Conservation (phyloP, 2,113 vertebrate genomes). For the Corythornis madagascariensis region DNA sequence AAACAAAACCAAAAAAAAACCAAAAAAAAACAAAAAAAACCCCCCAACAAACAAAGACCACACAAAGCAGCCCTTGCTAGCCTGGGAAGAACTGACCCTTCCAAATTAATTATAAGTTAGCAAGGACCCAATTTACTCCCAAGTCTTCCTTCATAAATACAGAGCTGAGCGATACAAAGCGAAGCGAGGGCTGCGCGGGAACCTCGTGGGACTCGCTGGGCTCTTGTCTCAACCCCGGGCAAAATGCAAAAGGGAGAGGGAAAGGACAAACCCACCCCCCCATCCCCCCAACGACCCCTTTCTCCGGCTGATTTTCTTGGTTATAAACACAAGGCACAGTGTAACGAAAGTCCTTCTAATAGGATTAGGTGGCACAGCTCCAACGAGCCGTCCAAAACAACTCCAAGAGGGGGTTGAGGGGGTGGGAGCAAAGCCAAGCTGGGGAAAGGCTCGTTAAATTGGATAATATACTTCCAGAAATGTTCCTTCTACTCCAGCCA, state of each 20-base stretch:
- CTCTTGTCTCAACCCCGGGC: neutral
- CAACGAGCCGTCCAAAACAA: slow-evolving; percentile 51
- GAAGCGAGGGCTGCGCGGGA: neutral
- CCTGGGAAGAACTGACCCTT: slow-evolving; percentile 49
- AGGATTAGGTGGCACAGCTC: slow-evolving; percentile 46
- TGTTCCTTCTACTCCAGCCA: slow-evolving; percentile 59
- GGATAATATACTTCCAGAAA: slow-evolving; percentile 61
- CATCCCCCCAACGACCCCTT: neutral
- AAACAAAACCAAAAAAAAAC: no score
- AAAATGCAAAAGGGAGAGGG: neutral
- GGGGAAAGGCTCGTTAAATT: slow-evolving; percentile 57
- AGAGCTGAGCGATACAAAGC: neutral
- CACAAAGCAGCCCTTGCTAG: slow-evolving; percentile 39
- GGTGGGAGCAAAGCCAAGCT: slow-evolving; percentile 34
- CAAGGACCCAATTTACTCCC: slow-evolving; percentile 43
- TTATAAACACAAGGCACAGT: slow-evolving; percentile 50
- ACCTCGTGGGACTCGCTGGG: neutral
- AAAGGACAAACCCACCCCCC: neutral
- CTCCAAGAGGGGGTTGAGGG: slow-evolving; percentile 27
- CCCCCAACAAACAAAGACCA: slow-evolving; percentile 47
- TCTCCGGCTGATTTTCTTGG: slow-evolving; percentile 5
- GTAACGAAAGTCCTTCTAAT: slow-evolving; percentile 63
- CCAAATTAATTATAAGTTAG: slow-evolving; percentile 60
- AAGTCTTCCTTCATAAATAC: slow-evolving; percentile 28
- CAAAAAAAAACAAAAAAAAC: no score